Evolutionary conservation across 2,113 vertebrate genomes (phyloP), one percentile per base, ranked within the genome.

Genomic region (Sylvilagus bachmani): DNA sequence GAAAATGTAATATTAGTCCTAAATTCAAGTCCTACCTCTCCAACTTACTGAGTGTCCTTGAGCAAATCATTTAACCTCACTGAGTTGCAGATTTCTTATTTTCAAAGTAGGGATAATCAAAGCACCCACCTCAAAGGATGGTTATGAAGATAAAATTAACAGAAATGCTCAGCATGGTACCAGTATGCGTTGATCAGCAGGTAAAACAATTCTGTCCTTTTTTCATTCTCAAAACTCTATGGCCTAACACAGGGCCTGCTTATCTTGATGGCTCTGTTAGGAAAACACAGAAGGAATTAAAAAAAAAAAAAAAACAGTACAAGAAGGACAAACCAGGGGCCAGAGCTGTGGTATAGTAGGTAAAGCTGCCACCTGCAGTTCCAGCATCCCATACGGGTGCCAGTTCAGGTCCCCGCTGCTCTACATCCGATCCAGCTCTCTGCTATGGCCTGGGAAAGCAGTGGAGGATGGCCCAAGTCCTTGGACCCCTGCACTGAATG

Each of bases 21-120:
- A 17, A 49, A 87, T 82, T 67, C 49, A 87, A 88, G 77, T 88
- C 19, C 69, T 82, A 87, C 69, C 10, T 91, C 29, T 21, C 69
- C 14, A 36, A n/a, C 4, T 70, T 82, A 49, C n/a, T 66, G 17
- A 78, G 64, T 67, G 51, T n/a, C 71, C 70, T 51, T 75, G 17
- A 73, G 31, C 29, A 87, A 77, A 31, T 69, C 91, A 81, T 64
- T 71, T 44, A 44, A 44, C 44, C 44, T 38, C 38, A 38, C 38
- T 44, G 44, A 44, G 6, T 44, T 44, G 44, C 44, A 44, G 44
- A 6, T 44, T 73, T 38, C 55, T 73, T 11, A 81, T 38, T 31
- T 53, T 11, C 25, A 73, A 86, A 88, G 19, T 79, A 17, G 6
- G 5, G 31, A 80, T 33, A 84, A 77, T 70, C 49, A 67, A 19